Evolutionary conservation across 2,888 invertebrate species (phyloP), one percentile per base, ranked within the genome.

Genomic region (Diarsia rubi): DNA sequence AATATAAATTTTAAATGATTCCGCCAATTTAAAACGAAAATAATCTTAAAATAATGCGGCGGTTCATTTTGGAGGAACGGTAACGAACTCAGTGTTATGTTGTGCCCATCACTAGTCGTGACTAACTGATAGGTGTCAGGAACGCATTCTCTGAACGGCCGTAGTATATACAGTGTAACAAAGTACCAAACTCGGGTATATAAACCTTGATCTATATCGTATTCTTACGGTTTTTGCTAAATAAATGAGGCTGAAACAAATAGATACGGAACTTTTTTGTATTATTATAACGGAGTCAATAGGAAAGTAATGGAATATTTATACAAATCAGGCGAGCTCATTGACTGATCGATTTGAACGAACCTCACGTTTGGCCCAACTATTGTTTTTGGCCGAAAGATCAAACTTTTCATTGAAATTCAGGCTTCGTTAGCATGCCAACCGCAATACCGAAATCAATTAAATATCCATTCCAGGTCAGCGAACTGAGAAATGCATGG

Each of bases 401-500:
- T 91, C 87, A 90, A 90, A 91, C 88, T 90, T 91, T 90, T 91
- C 86, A 90, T 82, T 88, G 86, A 90, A 90, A 91, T 89, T 88
- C 88, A 82, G 81, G 87, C 86, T 90, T 91, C 90, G 91, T 91
- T 90, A 90, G 88, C 90, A 85, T 90, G 88, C 90, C 89, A 89
- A 85, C 90, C 90, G 91, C 92, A 92, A 92, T 91, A 91, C 89
- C 89, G 88, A 91, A 94, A 94, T 94, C 93, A 94, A 95, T 95
- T 94, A 94, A 93, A 94, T 92, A 92, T 92, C 90, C 91, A 91
- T 93, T 94, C 92, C 93, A 88, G 91, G 88, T 91, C 94, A 94
- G 90, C 90, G 95, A 91, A 90, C 93, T 92, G 93, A 91, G 92
- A 93, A 93, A 94, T 94, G 91, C 93, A 92, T 90, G 91, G 90